Conservation (phyloP, 1,140 invertebrate species). For the Eupristina koningsbergeri region DNA sequence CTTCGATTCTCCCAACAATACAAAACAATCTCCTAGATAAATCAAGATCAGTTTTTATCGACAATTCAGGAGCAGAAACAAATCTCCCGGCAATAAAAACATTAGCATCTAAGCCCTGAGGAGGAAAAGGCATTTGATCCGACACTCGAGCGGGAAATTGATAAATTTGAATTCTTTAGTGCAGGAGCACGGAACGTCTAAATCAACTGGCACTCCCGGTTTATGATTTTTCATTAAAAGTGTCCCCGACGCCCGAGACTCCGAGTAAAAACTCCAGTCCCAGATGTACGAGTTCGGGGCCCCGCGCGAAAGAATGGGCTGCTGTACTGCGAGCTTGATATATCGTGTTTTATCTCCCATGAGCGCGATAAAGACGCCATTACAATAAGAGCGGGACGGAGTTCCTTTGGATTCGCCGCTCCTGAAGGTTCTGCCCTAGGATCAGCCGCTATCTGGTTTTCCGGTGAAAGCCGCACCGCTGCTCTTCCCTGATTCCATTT, state of each 20-base stretch:
- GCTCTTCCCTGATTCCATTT: background rate
- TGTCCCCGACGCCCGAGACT: slow-evolving; percentile 39
- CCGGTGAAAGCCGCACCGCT: background rate
- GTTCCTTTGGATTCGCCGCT: background rate
- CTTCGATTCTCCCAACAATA: no score
- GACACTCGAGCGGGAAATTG: background rate
- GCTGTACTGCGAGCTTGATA: slow-evolving; percentile 35
- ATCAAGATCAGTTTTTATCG: no score
- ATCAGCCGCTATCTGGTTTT: background rate
- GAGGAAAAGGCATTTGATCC: background rate
- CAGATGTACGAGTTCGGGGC: slow-evolving; percentile 30
- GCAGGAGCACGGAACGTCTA: background rate
- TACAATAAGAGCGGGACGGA: slow-evolving; percentile 33
- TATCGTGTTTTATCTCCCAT: slow-evolving; percentile 34
- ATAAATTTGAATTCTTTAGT: background rate
- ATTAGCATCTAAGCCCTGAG: background rate
- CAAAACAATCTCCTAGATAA: no score
- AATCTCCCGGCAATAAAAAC: background rate
- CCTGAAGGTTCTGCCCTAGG: no score
- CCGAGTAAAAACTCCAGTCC: slow-evolving; percentile 41
- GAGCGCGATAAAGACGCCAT: slow-evolving; percentile 51
- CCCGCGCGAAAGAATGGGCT: background rate
- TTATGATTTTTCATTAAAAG: slow-evolving; percentile 47
- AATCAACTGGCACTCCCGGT: background rate
- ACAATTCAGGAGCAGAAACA: background rate